A percentile compares a stretch with the other conserved stretches of the same genome.
phyloP scores from a whole-genome alignment of 1,140 invertebrate genomes.

The Sycobia sp. region DNA sequence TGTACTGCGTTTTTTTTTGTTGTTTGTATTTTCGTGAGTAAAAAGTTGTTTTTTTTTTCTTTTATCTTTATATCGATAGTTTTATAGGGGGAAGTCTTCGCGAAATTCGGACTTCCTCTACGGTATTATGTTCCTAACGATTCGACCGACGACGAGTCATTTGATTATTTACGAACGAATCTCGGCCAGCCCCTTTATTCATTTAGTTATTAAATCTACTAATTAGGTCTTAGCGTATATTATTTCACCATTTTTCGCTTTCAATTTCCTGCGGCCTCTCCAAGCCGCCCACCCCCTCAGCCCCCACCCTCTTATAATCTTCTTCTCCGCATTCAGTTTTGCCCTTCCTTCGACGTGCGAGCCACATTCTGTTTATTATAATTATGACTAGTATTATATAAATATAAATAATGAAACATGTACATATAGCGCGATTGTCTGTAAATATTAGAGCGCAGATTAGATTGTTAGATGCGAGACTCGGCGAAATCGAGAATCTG shows the following conservation, averaged over 20 bases:
- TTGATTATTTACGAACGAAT: slow-evolving; percentile 34
- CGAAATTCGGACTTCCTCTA: slow-evolving; percentile 27
- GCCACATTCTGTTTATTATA: neutral
- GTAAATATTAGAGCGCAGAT: too few relatives aligned
- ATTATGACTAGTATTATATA: slow-evolving; percentile 22
- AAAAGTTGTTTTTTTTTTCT: slow-evolving; percentile 1
- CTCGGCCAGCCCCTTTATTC: slow-evolving; percentile 16
- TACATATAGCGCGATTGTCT: slow-evolving; percentile 16
- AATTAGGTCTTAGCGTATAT: too few relatives aligned
- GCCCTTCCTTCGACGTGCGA: neutral
- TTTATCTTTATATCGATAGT: neutral
- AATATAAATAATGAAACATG: slow-evolving; percentile 28
- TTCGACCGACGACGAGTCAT: slow-evolving; percentile 27
- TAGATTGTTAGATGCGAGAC: slow-evolving; percentile 4
- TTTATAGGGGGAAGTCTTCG: slow-evolving; percentile 19
- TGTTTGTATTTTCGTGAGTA: neutral
- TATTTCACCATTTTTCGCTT: too few relatives aligned
- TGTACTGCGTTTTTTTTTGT: slow-evolving; percentile 3
- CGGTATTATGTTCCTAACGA: slow-evolving; percentile 36
- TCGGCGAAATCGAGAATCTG: slow-evolving; percentile 16
- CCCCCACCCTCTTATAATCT: neutral
- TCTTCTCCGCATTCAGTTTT: too few relatives aligned
- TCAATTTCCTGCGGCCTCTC: too few relatives aligned
- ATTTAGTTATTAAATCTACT: neutral
- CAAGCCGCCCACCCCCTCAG: too few relatives aligned